Percentiles rank a stretch among this genome's conserved stretches.
These are phyloP conservation scores for Todus mexicanus DNA, from an alignment of 2,797 vertebrate genomes.

Conservation along the genomic window DNA sequence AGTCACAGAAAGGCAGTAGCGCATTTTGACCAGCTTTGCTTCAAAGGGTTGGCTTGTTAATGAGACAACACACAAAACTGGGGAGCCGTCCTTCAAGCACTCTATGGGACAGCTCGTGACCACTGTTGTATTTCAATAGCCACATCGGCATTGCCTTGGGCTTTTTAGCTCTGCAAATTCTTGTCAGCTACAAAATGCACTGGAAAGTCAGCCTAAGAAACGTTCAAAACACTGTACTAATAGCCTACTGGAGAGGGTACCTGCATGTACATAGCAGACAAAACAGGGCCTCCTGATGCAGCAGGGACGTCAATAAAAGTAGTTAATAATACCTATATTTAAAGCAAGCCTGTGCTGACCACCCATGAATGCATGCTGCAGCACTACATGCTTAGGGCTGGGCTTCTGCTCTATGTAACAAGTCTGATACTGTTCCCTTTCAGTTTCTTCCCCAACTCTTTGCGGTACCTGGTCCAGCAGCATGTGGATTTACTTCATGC, in stretches of 20 bases:
- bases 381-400: neutral
- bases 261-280: neutral
- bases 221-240: neutral
- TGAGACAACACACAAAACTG: neutral
- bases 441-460: slow-evolving; percentile 92
- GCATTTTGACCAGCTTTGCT: neutral
- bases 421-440: slow-evolving; percentile 6
- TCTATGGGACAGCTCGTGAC: neutral
- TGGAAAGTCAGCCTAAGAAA: neutral
- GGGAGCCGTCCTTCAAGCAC: neutral
- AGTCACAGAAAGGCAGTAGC: neutral
- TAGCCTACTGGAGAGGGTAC: neutral
- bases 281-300: neutral
- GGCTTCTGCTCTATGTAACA: neutral
- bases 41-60: neutral
- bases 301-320: neutral
- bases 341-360: neutral
- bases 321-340: neutral
- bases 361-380: neutral
- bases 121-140: neutral
- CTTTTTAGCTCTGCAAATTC: neutral
- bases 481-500: slow-evolving; percentile 92
- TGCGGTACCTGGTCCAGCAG: slow-evolving; percentile 94
- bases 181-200: neutral
- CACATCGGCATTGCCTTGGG: neutral